These are phyloP conservation scores for Seladonia tumulorum DNA, from an alignment of 2,888 invertebrate genomes.

Conservation along the genomic window DNA sequence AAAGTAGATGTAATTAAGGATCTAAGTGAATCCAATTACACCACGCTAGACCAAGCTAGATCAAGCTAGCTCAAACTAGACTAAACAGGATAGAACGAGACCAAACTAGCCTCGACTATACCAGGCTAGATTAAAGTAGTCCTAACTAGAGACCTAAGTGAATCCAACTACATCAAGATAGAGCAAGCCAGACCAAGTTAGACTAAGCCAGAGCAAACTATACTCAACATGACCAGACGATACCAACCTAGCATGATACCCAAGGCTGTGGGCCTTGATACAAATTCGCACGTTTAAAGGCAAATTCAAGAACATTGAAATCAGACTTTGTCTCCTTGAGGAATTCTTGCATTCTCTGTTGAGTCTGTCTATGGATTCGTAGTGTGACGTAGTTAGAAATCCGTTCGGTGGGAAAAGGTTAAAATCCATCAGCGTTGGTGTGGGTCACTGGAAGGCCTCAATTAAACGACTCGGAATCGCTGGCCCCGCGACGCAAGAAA, in stretches of 20 bases:
- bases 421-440: constrained; percentile 52
- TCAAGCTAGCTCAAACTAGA: no score
- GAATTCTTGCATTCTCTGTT: background rate
- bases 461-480: constrained; percentile 56
- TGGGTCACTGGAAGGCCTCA: constrained; percentile 51
- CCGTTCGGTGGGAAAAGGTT: constrained; percentile 43
- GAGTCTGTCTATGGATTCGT: background rate
- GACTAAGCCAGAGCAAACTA: background rate
- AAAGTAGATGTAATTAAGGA: background rate
- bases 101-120: background rate
- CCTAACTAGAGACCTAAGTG: no score
- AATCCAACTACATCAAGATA: no score
- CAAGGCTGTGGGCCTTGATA: background rate
- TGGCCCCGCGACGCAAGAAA: constrained; percentile 50
- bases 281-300: background rate
- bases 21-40: background rate
- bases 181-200: background rate
- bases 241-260: background rate
- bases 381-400: background rate
- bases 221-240: background rate
- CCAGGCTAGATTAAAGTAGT: no score
- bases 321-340: background rate
- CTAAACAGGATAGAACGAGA: background rate
- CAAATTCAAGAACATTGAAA: background rate
- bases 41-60: background rate